A percentile compares a stretch with the other conserved stretches of the same genome.
These are phyloP conservation scores for Eulemur coronatus DNA, from an alignment of 2,797 vertebrate species.

Conservation along the genomic window DNA sequence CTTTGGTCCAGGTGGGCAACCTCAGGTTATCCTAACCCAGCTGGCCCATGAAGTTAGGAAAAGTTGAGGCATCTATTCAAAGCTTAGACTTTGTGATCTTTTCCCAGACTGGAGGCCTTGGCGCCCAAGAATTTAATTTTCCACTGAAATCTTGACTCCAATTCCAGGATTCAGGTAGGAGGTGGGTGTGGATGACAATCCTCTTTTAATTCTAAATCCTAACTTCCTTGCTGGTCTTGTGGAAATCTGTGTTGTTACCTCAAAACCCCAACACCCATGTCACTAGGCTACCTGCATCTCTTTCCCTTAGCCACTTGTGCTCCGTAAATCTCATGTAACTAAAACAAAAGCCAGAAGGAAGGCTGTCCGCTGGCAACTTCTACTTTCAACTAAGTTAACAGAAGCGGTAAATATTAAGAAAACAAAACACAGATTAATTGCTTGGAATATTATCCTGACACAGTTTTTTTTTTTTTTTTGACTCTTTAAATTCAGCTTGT, in stretches of 20 bases:
- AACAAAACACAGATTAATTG: neutral
- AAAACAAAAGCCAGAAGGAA: neutral
- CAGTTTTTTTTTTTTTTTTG: neutral
- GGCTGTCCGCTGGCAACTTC: neutral
- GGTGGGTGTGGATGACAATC: neutral
- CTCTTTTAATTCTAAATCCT: neutral
- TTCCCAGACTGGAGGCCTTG: neutral
- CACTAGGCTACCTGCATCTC: neutral
- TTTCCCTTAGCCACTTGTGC: neutral
- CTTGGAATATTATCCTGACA: neutral
- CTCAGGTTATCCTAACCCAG: accelerated
- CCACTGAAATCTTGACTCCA: neutral
- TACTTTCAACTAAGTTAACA: neutral
- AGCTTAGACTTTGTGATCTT: neutral
- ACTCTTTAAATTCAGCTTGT: neutral
- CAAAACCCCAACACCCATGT: neutral
- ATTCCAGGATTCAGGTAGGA: neutral
- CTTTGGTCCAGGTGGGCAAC: neutral
- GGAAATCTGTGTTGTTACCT: neutral
- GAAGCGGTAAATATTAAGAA: neutral
- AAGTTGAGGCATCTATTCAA: neutral
- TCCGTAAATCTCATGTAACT: neutral
- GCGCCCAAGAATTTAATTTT: neutral
- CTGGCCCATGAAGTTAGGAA: neutral
- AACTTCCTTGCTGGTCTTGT: neutral